Base-by-base conservation (phyloP, 1,140 invertebrate species). In the Bombus superbus region DNA sequence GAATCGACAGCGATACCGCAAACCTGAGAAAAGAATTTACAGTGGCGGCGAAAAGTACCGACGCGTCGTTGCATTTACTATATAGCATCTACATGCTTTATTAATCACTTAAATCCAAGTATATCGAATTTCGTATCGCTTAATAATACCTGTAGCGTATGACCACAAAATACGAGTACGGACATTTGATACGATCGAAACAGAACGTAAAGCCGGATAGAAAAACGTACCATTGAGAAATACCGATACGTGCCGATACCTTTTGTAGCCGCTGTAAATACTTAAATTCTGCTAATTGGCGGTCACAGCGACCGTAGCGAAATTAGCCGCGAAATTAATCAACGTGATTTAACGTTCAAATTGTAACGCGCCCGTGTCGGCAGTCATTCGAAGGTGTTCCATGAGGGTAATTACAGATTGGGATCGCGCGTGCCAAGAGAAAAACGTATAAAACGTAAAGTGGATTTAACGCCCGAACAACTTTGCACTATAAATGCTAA, bases 401-500 rank as follows among this genome's bases (percentile, higher is more conserved):
- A 68, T 18, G 68, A 44, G 74, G 83, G 75, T 89, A 88, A 89
- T 89, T 88, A 88, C 87, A 86, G 87, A 89, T 89, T 86, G 77
- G 84, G 68, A 64, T 42, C 66, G 78, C 83, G 87, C 87, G 82
- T 83, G 86, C 76, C 85, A 64, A 74, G 38, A 57, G 75, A 73
- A 82, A 32, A 84, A 89, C 73, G 81, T 86, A 89, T 88, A 89
- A 92, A 83, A 82, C 78, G 81, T 66, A 47, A 62, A 82, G 88
- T 89, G 87, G 85, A 91, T 91, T 89, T 91, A 91, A 91, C 87
- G 83, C 68, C 81, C 78, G 75, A 78, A 81, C 86, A 92, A 92
- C 85, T 92, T 92, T 89, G 90, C 90, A 90, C 88, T 91, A 91
- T 92, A 92, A 92, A 92, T 91, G 90, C 88, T 92, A 92, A 92